A percentile compares a stretch with the other conserved stretches of the same genome.
Evolutionary conservation across 2,797 vertebrate species (phyloP).

Genomic region (Premnoplex brunnescens): DNA sequence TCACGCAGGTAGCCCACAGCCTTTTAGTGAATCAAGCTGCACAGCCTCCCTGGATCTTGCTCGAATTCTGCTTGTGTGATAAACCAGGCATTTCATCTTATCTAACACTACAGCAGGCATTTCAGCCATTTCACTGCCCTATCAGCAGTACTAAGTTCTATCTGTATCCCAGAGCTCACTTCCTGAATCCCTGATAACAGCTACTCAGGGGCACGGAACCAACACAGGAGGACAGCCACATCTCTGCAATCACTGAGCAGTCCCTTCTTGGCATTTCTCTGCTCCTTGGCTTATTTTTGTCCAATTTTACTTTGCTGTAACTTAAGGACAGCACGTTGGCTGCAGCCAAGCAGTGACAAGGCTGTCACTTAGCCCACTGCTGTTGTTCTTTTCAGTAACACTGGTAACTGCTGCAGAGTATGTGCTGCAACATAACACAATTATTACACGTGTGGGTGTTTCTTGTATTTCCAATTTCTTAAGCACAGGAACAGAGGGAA

Average conservation of each 20-base stretch:
- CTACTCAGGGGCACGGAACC: slow-evolving; percentile 40
- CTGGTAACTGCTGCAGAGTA: neutral
- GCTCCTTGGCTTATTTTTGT: neutral
- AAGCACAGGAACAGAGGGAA: neutral
- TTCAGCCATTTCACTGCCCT: slow-evolving; percentile 68
- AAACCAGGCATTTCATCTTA: slow-evolving; percentile 79
- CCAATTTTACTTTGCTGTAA: neutral
- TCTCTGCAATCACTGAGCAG: neutral
- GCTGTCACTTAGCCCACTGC: neutral
- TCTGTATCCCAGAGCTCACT: slow-evolving; percentile 72
- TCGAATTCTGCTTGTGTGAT: slow-evolving; percentile 59
- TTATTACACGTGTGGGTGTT: neutral
- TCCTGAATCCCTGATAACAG: slow-evolving; percentile 81
- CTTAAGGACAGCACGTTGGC: neutral
- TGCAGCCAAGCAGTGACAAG: neutral
- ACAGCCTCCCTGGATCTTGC: slow-evolving; percentile 45
- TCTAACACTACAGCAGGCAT: slow-evolving; percentile 72
- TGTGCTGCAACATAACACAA: neutral
- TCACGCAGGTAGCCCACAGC: slow-evolving; percentile 4
- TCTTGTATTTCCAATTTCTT: neutral
- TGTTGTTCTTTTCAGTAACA: neutral
- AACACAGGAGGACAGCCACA: neutral
- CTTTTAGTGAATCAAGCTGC: slow-evolving; percentile 41
- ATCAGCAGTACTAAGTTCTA: slow-evolving; percentile 62
- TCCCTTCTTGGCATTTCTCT: neutral